Evolutionary conservation across 1,140 invertebrate genomes (phyloP).

Genomic region (Drosophila micromelanica): DNA sequence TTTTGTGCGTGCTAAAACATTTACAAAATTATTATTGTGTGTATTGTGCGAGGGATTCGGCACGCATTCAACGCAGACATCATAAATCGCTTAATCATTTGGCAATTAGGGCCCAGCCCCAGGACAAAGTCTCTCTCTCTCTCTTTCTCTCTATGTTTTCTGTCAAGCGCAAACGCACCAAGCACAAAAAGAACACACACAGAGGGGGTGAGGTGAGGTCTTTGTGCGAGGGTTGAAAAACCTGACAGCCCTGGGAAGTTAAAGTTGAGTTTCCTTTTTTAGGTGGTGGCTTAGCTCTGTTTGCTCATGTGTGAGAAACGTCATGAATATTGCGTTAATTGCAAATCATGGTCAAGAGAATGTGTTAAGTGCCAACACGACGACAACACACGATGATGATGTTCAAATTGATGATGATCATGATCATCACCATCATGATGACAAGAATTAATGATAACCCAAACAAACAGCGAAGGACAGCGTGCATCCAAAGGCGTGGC

Average conservation of each 20-base stretch:
- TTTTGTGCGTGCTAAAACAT: conserved; percentile 76
- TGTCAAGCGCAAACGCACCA: conserved; percentile 33
- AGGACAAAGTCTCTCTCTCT: conserved; percentile 31
- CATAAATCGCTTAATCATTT: conserved; percentile 84
- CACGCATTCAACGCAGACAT: conserved; percentile 79
- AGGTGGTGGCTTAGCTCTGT: conserved; percentile 54
- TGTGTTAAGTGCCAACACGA: conserved; percentile 80
- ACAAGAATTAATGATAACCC: conserved; percentile 76
- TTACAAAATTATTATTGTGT: conserved; percentile 78
- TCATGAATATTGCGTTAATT: conserved; percentile 84
- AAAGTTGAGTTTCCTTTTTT: conserved; percentile 24
- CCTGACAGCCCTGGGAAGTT: conserved; percentile 60
- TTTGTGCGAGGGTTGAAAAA: conserved; percentile 28
- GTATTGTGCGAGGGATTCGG: conserved; percentile 69
- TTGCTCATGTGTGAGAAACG: conserved; percentile 80
- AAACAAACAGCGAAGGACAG: conserved; percentile 1
- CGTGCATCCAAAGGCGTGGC: conserved; percentile 45
- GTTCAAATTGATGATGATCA: conserved; percentile 33
- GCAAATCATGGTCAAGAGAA: conserved; percentile 82
- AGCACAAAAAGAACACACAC: conserved; percentile 34
- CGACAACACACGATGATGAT: conserved; percentile 46
- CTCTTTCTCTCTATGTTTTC: conserved; percentile 21
- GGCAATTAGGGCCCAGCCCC: conserved; percentile 78
- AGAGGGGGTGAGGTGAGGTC: conserved; percentile 14
- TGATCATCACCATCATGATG: no score